These are phyloP conservation scores for Rhyacophila brunnea DNA, from an alignment of 1,140 invertebrate genomes.

Conservation along the genomic window DNA sequence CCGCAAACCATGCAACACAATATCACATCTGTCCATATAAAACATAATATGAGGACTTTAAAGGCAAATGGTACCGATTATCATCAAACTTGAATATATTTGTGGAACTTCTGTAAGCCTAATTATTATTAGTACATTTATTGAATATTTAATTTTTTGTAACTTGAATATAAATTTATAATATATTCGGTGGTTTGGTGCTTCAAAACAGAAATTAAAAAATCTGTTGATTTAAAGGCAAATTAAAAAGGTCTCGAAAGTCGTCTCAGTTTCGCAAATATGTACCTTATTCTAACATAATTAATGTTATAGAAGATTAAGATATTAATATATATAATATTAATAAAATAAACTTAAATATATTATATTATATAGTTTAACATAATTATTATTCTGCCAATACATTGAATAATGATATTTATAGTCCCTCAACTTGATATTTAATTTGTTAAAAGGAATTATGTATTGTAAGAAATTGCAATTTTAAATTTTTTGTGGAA, in stretches of 20 bases:
- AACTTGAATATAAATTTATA: not conserved
- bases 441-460: no score
- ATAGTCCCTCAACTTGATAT: no score
- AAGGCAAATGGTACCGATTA: no score
- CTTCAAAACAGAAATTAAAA: not conserved
- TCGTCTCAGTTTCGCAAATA: slow-evolving; percentile 4
- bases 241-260: not conserved
- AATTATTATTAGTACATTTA: not conserved
- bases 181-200: not conserved
- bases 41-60: no score
- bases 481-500: no score
- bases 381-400: no score
- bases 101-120: not conserved
- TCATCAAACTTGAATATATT: no score
- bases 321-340: not conserved
- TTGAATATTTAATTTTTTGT: not conserved
- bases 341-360: not conserved
- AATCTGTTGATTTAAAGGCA: not conserved
- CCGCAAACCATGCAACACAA: no score
- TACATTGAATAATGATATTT: no score
- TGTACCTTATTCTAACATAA: slow-evolving; percentile 2
- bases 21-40: no score
- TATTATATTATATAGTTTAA: not conserved
- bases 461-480: no score
- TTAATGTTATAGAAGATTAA: not conserved